phyloP scores from a whole-genome alignment of 2,113 vertebrate genomes.

The Mormyrus iriodes region DNA sequence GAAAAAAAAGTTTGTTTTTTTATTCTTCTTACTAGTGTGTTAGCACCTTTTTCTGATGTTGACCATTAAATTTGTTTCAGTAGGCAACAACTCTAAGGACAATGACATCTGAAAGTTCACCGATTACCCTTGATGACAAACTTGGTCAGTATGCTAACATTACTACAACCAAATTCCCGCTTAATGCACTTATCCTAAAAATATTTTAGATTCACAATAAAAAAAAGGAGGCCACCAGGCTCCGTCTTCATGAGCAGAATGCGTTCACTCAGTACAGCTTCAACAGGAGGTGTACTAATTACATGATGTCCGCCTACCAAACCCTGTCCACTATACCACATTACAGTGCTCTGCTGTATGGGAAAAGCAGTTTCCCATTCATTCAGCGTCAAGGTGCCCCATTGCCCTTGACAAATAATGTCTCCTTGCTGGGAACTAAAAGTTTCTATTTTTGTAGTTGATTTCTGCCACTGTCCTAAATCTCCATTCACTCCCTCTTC shows the following conservation, averaged over 20 bases:
- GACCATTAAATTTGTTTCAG: neutral
- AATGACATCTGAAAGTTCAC: neutral
- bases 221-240: constrained; percentile 1
- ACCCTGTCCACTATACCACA: neutral
- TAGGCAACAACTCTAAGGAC: neutral
- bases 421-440: neutral
- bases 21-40: neutral
- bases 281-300: neutral
- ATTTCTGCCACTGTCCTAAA: constrained; percentile 6
- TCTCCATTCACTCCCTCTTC: neutral
- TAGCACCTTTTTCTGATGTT: neutral
- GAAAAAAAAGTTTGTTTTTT: neutral
- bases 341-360: neutral
- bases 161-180: constrained; percentile 1
- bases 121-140: neutral
- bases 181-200: neutral
- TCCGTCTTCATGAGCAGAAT: neutral
- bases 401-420: neutral
- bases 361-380: constrained; percentile 1
- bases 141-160: neutral
- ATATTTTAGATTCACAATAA: constrained; percentile 5
- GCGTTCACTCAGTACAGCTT: neutral
- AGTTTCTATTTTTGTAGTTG: constrained; percentile 16
- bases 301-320: constrained; percentile 1
- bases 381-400: constrained; percentile 3